Conservation (phyloP, 2,113 vertebrate species). For the Gopherus flavomarginatus region DNA sequence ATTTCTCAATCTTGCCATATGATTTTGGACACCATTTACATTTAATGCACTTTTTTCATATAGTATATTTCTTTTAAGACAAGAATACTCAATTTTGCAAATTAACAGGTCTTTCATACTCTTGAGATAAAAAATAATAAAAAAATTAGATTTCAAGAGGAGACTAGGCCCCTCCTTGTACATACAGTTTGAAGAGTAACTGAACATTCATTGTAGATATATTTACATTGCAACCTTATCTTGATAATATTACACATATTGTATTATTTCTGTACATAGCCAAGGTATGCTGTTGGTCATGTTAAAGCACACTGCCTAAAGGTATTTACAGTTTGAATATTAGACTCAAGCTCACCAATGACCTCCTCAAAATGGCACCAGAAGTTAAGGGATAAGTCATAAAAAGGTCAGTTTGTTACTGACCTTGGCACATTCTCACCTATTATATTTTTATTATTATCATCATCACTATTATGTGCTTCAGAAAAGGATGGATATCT, state of each 20-base stretch:
- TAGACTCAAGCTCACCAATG: constrained; percentile 4
- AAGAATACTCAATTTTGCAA: constrained; percentile 31
- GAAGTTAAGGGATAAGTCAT: constrained; percentile 3
- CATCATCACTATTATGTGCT: neutral
- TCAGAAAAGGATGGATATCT: constrained; percentile 13
- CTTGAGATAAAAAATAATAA: constrained; percentile 41
- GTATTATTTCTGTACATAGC: constrained; percentile 39
- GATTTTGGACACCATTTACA: constrained; percentile 32
- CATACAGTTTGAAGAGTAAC: constrained; percentile 48
- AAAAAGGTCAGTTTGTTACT: neutral
- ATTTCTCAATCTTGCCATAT: neutral
- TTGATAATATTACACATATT: constrained; percentile 36
- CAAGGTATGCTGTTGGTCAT: constrained; percentile 45
- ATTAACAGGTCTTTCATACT: constrained; percentile 44
- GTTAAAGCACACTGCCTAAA: constrained; percentile 50
- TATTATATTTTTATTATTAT: neutral
- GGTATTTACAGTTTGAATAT: constrained; percentile 40
- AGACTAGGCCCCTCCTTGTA: neutral
- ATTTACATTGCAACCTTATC: constrained; percentile 71
- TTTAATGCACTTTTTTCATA: constrained; percentile 12
- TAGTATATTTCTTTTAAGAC: constrained; percentile 50
- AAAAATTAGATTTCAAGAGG: constrained; percentile 38
- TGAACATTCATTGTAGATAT: constrained; percentile 69
- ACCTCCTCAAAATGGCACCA: constrained; percentile 36
- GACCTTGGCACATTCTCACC: neutral